These are phyloP conservation scores for Coluber constrictor DNA, from an alignment of 2,797 vertebrate species.

Conservation along the genomic window DNA sequence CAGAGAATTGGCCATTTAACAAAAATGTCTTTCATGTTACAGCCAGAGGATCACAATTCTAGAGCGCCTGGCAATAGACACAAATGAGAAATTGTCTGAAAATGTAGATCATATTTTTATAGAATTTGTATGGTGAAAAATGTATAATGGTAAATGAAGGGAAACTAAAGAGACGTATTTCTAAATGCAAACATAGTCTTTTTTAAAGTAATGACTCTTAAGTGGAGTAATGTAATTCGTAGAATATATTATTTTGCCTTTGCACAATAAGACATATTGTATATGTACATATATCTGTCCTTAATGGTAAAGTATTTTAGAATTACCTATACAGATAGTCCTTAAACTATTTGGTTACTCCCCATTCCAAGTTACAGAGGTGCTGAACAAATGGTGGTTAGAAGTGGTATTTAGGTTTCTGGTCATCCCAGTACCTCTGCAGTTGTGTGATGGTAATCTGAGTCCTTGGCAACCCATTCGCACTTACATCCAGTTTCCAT, in stretches of 20 bases:
- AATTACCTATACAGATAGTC: not conserved
- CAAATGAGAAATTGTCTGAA: constrained; percentile 20
- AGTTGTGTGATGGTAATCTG: not conserved
- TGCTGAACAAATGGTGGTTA: not conserved
- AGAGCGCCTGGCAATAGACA: constrained; percentile 4
- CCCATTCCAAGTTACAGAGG: not conserved
- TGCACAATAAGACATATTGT: not conserved
- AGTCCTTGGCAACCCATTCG: not conserved
- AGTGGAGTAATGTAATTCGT: not conserved
- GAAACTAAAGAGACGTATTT: not conserved
- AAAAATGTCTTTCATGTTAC: constrained; percentile 10
- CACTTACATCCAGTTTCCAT: not conserved
- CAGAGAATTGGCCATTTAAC: constrained; percentile 16
- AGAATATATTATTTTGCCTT: not conserved
- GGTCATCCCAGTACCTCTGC: not conserved
- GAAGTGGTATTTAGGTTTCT: not conserved
- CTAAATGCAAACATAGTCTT: not conserved
- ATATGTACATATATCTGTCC: not conserved
- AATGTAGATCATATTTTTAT: constrained; percentile 5
- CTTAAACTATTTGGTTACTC: not conserved
- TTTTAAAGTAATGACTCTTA: not conserved
- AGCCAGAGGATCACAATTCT: constrained; percentile 4
- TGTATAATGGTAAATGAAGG: not conserved
- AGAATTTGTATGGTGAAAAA: not conserved
- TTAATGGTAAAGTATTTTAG: not conserved